Evolutionary conservation across 2,797 vertebrate species (phyloP), one percentile per base, ranked within the genome.

Genomic region (Myripristis jacobus): DNA sequence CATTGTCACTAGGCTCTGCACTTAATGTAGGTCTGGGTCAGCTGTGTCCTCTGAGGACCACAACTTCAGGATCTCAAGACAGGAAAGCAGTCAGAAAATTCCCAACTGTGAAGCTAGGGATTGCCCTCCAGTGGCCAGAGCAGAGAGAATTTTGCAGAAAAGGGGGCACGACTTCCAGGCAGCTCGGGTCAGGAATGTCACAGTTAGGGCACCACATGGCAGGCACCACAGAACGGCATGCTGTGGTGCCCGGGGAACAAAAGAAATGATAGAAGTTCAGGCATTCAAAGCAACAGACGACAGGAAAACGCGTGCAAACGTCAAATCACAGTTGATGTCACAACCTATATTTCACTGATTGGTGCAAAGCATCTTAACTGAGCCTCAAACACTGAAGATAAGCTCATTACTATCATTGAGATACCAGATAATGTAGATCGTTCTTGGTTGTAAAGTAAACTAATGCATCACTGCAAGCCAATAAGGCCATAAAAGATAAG

Each of bases 51-150:
- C 16, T 58, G 8, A 13, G 19, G 9, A 25, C 18, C 16, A 67
- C 46, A 43, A 24, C 38, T 25, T 75, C 7, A 61, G 34, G 59
- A 34, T 18, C 13, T 47, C 16, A 2, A 22, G 12, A 25, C 9
- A 59, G 0, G 19, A 44, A 57, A 61, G 19, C 24, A 51, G 61
- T 75, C 16, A 61, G 79, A 73, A 57, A 56, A 56, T 25, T 65
- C 38, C 60, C 56, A 80, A 72, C 79, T 73, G 7, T 77, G 66
- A 84, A 77, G 89, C 73, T 65, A 79, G 70, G 84, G 88, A 88
- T 90, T 91, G 91, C 91, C 93, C 92, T 90, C 91, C 91, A 92
- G 92, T 91, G 91, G 92, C 27, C 85, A 85, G n/a, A 73, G 47
- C 41, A 73, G 44, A 74, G 8, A 70, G 62, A 47, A 7, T 18